Percentiles rank a stretch among this genome's conserved stretches.
These are phyloP conservation scores for Cylindroiulus punctatus DNA, from an alignment of 2,888 invertebrate genomes.

Conservation along the genomic window DNA sequence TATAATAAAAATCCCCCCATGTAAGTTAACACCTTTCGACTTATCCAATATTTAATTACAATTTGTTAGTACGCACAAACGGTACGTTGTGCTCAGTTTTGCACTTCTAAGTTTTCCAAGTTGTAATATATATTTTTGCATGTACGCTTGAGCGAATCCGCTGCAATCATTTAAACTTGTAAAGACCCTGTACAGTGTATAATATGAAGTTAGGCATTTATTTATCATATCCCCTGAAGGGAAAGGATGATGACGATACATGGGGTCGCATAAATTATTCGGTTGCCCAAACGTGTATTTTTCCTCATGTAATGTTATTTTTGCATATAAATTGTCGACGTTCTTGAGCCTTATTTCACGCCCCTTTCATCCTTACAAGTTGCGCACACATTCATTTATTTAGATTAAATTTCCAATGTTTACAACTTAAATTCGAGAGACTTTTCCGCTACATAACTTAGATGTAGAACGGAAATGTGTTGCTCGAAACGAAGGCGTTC, in stretches of 20 bases:
- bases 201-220: neutral
- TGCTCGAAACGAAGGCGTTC: neutral
- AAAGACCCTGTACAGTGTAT: no score
- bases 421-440: neutral
- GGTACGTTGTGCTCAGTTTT: no score
- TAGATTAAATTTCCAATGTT: constrained; percentile 27
- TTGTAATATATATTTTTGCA: no score
- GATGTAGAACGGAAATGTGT: neutral
- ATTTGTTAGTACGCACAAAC: no score
- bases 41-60: no score
- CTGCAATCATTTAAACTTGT: no score
- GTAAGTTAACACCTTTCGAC: no score
- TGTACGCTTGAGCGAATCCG: no score
- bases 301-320: neutral
- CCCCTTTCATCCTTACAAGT: neutral
- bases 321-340: neutral
- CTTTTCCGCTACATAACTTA: constrained; percentile 12
- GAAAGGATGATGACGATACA: neutral
- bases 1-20: no score
- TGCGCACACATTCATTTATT: neutral
- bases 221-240: neutral
- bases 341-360: neutral
- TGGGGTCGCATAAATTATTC: neutral
- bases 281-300: neutral
- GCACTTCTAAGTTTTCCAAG: no score